Evolutionary conservation across 2,113 vertebrate genomes (phyloP), one percentile per base, ranked within the genome.

Genomic region (Nothocercus julius): DNA sequence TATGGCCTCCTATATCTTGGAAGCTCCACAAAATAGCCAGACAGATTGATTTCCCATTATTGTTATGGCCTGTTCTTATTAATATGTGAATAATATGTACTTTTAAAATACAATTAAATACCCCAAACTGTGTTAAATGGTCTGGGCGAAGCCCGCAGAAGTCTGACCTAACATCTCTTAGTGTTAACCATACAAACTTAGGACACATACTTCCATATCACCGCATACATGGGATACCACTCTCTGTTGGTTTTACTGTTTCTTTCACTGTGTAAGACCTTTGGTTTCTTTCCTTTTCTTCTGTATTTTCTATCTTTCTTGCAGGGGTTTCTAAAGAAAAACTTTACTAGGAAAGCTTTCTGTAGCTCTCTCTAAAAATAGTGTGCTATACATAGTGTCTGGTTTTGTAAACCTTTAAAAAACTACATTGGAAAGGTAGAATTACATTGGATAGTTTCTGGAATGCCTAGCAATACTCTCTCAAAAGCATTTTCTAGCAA

Each of bases 11-110:
- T 49, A 36, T 45, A 62, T 69, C 22, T 38, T 78, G 12, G 53
- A 96, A 85, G 44, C 7, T 81, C 47, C 64, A 66, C 49, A 44
- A 36, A 91, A 72, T 19, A 82, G 32, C 27, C 49, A 67, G 74
- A 42, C 70, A 63, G 45, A 95, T 62, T 96, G 70, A 76, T 91
- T 91, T 89, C 72, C 58, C 53, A 62, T 87, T 87, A 69, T 45
- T 72, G 47, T 28, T 90, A 19, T 51, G 45, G n/a, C 56, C 56
- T 89, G 11, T 81, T 87, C n/a, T n/a, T 91, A 27, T 87, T 94
- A 91, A 94, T 27, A 53, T 34, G 12, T 72, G 56, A 87, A 56
- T 76, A 85, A 85, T 82, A 92, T 44, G 86, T 92, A 72, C 32
- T 75, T 82, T 30, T 90, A 91, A 59, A 24, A 5, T 87, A 68